Conservation (phyloP, 1,140 invertebrate genomes). For the Meteorus sp. region DNA sequence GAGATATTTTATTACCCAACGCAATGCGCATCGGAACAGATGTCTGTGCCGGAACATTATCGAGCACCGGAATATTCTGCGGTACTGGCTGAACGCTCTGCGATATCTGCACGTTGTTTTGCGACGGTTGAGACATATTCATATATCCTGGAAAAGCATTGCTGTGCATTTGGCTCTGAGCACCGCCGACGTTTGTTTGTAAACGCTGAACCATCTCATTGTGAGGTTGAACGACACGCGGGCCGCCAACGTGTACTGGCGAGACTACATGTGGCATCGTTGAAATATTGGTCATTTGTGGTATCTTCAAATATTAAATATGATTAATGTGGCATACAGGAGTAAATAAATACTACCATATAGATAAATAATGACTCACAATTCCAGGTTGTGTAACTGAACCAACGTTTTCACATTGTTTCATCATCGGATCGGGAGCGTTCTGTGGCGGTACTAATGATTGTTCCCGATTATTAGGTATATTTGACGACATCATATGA, state of each 20-base stretch:
- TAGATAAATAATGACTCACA: conserved; percentile 33
- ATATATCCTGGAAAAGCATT: conserved; percentile 30
- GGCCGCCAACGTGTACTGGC: conserved; percentile 28
- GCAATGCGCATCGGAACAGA: not conserved
- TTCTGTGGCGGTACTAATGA: conserved; percentile 21
- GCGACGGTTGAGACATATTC: conserved; percentile 27
- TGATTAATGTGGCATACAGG: not conserved
- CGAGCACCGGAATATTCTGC: conserved; percentile 22
- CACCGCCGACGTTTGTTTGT: conserved; percentile 9
- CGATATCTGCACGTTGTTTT: conserved; percentile 23
- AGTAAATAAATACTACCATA: conserved; percentile 7
- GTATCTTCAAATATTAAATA: conserved; percentile 23
- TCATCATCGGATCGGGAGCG: conserved; percentile 29
- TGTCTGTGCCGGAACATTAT: conserved; percentile 23
- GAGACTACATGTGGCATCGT: conserved; percentile 31
- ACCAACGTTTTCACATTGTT: conserved; percentile 41
- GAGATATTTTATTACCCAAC: not conserved
- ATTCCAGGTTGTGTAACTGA: conserved; percentile 47
- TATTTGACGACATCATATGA: conserved; percentile 41
- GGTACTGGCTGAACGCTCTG: conserved; percentile 25
- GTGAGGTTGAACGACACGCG: not conserved
- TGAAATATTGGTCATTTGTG: conserved; percentile 33
- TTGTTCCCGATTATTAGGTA: conserved; percentile 33
- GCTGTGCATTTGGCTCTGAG: conserved; percentile 30
- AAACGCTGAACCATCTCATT: conserved; percentile 16